Base-by-base conservation (phyloP, 2,797 vertebrate species). In the Falco peregrinus region DNA sequence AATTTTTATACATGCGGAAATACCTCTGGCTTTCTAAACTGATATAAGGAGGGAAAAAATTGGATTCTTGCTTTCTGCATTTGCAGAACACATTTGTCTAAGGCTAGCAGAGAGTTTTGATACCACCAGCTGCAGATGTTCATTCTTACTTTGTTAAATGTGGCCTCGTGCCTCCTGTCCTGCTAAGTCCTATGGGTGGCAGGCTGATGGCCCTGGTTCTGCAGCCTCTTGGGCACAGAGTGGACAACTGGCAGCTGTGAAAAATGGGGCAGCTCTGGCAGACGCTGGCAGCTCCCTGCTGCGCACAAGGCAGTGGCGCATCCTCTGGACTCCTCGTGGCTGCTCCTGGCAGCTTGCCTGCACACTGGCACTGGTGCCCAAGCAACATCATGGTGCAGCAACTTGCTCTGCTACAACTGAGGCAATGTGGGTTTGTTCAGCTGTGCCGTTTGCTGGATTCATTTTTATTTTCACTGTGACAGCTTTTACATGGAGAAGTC, bases 221-320 rank as follows among this genome's bases (percentile, higher is more conserved):
- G 25, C 77, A 54, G 33, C 29, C 37, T 29, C 37, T 26, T 2
- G 5, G 45, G 29, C 35, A 63, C 45, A 65, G 68, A 9, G 0
- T 13, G 45, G 64, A 24, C 45, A 79, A 11, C 16, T 50, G 57
- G 51, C 28, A 88, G 54, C 63, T 69, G 24, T 79, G 86, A 70
- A 19, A 74, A 77, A 67, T 5, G 5, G 18, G 21, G 8, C 5
- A 7, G 26, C 25, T 80, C 13, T 63, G 77, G 78, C 10, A 63
- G 71, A 56, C 43, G 29, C 35, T 70, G 70, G 39, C 68, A 74
- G 56, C 31, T 57, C 60, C n/a, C 54, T 35, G 43, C 54, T 70
- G 35, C 1, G 4, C 13, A 47, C 18, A 10, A 0, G 6, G 74
- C 54, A 91, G 41, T 0, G 2, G 17, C 0, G 0, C 31, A 39